phyloP scores from a whole-genome alignment of 2,797 vertebrate species.

The Spinibarbus caldwelli region DNA sequence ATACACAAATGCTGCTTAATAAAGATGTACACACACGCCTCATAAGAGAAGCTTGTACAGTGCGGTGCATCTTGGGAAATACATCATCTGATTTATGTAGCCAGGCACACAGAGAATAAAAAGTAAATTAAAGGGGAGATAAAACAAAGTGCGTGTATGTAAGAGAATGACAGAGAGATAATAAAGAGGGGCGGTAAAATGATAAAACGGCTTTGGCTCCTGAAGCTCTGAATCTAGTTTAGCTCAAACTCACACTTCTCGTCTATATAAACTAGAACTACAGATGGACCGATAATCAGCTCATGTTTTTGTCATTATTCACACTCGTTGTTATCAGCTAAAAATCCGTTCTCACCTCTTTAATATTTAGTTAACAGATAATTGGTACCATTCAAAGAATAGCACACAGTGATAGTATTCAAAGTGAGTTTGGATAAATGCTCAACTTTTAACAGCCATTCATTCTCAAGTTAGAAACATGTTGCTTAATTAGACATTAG shows the following conservation, averaged over 20 bases:
- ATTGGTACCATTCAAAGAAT: not conserved
- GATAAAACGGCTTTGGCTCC: not conserved
- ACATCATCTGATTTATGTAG: slow-evolving; percentile 78
- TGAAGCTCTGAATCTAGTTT: not conserved
- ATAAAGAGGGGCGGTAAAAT: slow-evolving; percentile 19
- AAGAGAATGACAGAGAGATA: slow-evolving; percentile 3
- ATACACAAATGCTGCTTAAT: slow-evolving; percentile 29
- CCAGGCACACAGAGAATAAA: slow-evolving; percentile 42
- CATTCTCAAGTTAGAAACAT: not conserved
- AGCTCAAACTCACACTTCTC: not conserved
- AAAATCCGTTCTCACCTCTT: not conserved
- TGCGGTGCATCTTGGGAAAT: slow-evolving; percentile 70
- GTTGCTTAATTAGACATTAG: no score
- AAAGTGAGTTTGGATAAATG: not conserved
- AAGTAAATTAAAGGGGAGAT: slow-evolving; percentile 46
- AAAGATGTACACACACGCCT: slow-evolving; percentile 25
- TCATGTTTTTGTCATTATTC: not conserved
- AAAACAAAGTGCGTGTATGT: slow-evolving; percentile 28
- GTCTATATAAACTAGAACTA: not conserved
- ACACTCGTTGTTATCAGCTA: not conserved
- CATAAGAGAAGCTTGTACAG: slow-evolving; percentile 63
- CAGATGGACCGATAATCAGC: not conserved
- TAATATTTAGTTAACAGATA: slow-evolving; percentile 4
- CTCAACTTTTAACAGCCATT: not conserved
- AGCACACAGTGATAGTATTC: not conserved